Conservation (phyloP, 2,888 invertebrate species). For the Yponomeuta malinellus region DNA sequence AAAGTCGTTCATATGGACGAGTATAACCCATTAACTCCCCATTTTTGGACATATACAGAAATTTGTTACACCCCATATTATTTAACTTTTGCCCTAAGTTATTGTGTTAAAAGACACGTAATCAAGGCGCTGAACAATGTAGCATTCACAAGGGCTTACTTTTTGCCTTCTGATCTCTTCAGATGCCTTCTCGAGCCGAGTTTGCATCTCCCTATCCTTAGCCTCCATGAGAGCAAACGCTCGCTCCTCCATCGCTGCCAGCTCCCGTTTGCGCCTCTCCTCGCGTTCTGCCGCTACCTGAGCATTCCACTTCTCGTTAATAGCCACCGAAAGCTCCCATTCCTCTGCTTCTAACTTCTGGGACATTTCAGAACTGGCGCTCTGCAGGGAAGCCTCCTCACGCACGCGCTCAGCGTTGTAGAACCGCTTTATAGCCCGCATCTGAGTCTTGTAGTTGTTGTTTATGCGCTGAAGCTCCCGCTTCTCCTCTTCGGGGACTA, state of each 20-base stretch:
- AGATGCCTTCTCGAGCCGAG: slow-evolving; percentile 59
- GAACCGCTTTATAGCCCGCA: slow-evolving; percentile 73
- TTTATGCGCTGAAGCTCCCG: slow-evolving; percentile 79
- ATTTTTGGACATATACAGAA: too few relatives aligned
- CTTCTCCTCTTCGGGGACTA: slow-evolving; percentile 77
- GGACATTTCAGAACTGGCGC: slow-evolving; percentile 72
- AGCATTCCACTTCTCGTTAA: slow-evolving; percentile 84
- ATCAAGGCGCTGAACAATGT: background rate
- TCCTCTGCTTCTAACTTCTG: slow-evolving; percentile 78
- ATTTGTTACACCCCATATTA: too few relatives aligned
- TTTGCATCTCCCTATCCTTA: slow-evolving; percentile 45
- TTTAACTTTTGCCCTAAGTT: too few relatives aligned
- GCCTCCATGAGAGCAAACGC: slow-evolving; percentile 60
- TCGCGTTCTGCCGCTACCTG: slow-evolving; percentile 77
- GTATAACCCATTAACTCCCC: too few relatives aligned
- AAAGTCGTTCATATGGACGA: too few relatives aligned
- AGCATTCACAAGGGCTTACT: slow-evolving; percentile 31
- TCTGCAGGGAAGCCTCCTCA: slow-evolving; percentile 65
- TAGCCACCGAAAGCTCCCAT: slow-evolving; percentile 72
- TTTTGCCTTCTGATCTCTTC: slow-evolving; percentile 62
- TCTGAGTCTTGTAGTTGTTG: slow-evolving; percentile 81
- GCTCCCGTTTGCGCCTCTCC: slow-evolving; percentile 67
- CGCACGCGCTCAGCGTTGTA: slow-evolving; percentile 71
- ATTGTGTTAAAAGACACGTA: too few relatives aligned
- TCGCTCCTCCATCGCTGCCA: slow-evolving; percentile 60